Base-by-base conservation (phyloP, 2,113 vertebrate genomes). In the Ptilorrhoa leucosticta region DNA sequence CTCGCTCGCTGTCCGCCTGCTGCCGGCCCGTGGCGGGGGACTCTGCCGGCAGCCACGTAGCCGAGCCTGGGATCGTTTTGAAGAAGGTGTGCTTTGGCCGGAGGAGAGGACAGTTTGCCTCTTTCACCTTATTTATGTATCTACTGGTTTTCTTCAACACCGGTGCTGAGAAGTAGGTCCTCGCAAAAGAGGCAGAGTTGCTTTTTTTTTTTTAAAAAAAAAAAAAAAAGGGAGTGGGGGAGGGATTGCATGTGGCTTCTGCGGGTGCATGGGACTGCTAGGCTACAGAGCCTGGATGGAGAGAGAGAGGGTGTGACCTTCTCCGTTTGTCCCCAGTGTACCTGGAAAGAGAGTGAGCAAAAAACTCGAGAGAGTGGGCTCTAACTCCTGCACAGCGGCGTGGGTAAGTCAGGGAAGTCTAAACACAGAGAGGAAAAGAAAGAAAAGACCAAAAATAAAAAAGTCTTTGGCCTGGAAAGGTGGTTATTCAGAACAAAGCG, bases 281-380 rank as follows among this genome's bases (percentile, higher is more conserved):
- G 53, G 47, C 30, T 83, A 65, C 31, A 40, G 63, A 80, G 33
- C 22, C 4, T 42, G 51, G 9, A 7, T 21, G 47, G 54, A 28
- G 81, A 28, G n/a, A n/a, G 77, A n/a, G 37, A 22, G 54, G 12
- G 11, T 37, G 37, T 64, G 47, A 56, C 63, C 33, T 13, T 44
- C 9, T 8, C 12, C 2, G 4, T 80, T 77, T 70, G 21, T n/a
- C 39, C 22, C 14, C 10, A 2, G 27, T 17, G 42, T 95, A 94
- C 88, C 68, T 96, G 85, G 83, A 92, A 86, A 83, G 85, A 79
- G 24, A 33, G 40, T 57, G 35, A 7, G 15, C 45, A 58, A 65
- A 84, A 50, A 82, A 9, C 42, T 21, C 16, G 9, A 40, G 48
- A 24, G 42, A 3, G 13, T 17, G 44, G 58, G 15, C 15, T 69